Evolutionary conservation across 37 sponge, comb jelly and placozoan genomes (phyloP).

Genomic region (Spongia lamella): DNA sequence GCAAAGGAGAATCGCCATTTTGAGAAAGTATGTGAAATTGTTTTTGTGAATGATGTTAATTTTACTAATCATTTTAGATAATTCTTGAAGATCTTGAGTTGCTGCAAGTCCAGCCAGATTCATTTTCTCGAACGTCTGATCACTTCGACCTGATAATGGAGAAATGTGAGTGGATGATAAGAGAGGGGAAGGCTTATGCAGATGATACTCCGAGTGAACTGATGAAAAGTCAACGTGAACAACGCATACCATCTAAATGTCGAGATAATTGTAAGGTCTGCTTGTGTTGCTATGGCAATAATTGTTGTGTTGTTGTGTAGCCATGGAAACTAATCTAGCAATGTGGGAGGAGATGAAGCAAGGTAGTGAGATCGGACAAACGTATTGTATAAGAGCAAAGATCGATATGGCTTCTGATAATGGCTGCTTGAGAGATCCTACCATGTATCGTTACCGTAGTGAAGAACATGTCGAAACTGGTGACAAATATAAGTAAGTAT

Average conservation of each 20-base stretch:
- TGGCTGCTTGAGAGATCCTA: constrained; percentile 94
- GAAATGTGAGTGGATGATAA: constrained; percentile 64
- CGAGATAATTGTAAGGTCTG: constrained; percentile 70
- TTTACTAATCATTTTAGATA: constrained; percentile 41
- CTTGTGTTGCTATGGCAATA: background rate
- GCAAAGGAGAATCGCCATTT: constrained; percentile 94
- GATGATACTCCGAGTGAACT: constrained; percentile 87
- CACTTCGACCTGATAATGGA: constrained; percentile 76
- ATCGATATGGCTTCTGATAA: constrained; percentile 88
- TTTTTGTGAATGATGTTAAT: too few relatives aligned
- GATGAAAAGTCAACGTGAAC: constrained; percentile 87
- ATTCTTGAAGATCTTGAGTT: constrained; percentile 92
- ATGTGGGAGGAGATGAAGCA: constrained; percentile 92
- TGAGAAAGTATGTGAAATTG: constrained; percentile 71
- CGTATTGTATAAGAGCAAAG: constrained; percentile 89
- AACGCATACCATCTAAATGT: constrained; percentile 65
- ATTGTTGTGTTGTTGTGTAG: constrained; percentile 27
- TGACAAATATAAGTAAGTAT: constrained; percentile 87
- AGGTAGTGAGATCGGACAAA: constrained; percentile 73
- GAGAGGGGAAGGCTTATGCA: constrained; percentile 76
- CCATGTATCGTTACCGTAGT: constrained; percentile 84
- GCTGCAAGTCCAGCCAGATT: constrained; percentile 83
- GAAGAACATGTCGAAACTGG: constrained; percentile 87
- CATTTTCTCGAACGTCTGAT: constrained; percentile 90
- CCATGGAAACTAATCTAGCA: constrained; percentile 67